Conservation (phyloP, 53 echinoderm and acorn worm species). For the Stichopus horrens region DNA sequence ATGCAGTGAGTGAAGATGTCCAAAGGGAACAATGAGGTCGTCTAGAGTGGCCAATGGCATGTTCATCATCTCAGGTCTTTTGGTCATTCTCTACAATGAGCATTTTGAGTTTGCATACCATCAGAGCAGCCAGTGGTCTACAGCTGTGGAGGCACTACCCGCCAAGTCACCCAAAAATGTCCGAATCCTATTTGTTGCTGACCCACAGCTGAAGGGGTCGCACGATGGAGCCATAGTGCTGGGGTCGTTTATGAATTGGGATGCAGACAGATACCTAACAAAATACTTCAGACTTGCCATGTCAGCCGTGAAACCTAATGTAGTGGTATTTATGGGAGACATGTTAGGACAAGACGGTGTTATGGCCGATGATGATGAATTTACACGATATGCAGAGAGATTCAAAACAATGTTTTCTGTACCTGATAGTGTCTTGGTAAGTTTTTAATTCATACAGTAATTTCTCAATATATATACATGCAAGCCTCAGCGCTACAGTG, state of each 20-base stretch:
- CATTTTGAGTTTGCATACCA: conserved; percentile 75
- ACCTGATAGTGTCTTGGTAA: conserved; percentile 73
- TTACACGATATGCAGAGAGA: conserved; percentile 65
- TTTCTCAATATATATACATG: not conserved
- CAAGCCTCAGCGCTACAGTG: not conserved
- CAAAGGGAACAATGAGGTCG: not conserved
- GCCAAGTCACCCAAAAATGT: conserved; percentile 54
- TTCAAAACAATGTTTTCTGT: conserved; percentile 69
- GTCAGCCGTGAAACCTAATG: conserved; percentile 70
- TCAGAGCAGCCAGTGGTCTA: conserved; percentile 69
- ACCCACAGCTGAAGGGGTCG: conserved; percentile 81
- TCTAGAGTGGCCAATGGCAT: conserved; percentile 39
- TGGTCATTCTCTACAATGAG: conserved; percentile 79
- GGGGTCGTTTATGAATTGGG: conserved; percentile 81
- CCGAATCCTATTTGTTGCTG: conserved; percentile 73
- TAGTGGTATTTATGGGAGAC: conserved; percentile 84
- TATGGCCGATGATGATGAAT: conserved; percentile 56
- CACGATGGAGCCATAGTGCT: conserved; percentile 59
- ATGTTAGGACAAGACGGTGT: conserved; percentile 79
- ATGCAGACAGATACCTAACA: conserved; percentile 72
- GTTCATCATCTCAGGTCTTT: conserved; percentile 59
- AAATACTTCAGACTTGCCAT: conserved; percentile 76
- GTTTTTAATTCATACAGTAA: not conserved
- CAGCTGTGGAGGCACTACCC: conserved; percentile 42
- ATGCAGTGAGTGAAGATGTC: not conserved